Base-by-base conservation (phyloP, 2,113 vertebrate genomes). In the Stomatorhinus ivindoensis region DNA sequence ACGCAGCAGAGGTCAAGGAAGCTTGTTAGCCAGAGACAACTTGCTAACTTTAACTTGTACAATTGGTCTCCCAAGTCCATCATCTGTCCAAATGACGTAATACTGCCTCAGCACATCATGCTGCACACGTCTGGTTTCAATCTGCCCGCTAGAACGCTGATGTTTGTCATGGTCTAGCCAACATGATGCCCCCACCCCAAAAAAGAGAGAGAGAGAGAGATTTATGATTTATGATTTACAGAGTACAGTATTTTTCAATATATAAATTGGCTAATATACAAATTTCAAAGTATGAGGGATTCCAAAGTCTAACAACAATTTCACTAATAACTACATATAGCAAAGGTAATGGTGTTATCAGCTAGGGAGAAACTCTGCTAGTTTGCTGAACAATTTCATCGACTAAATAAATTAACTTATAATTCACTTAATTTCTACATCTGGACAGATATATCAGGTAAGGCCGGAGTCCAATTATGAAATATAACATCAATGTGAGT, bases 281-380 rank as follows among this genome's bases (percentile, higher is more conserved):
- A 94, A 95, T 92, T 89, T 92, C 88, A 92, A 95, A 92, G 91
- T 92, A 91, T 94, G 94, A 95, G 94, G 94, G 94, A 94, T 95
- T 92, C 93, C 90, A 93, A 94, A 94, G 93, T 93, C 94, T 89
- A 93, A 95, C 95, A 94, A 94, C 95, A 95, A 94, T 91, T 94
- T 94, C 95, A 96, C 94, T 93, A 95, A 91, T 94, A 94, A 93
- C 94, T 94, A 96, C 96, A 92, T 94, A 83, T 93, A 95, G 96
- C 95, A 96, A 96, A 95, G 73, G 92, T 96, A 95, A 95, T 94
- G 96, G 94, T 95, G 91, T 93, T 95, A 96, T 95, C 92, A 93
- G 95, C 94, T 95, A 94, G 92, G 94, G 92, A 88, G 88, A 61
- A 58, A 69, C 55, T 61, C 35, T 44, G 10, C 44, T 65, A 17